Base-by-base conservation (phyloP, 2,797 vertebrate species). In the Taenioides sp. region DNA sequence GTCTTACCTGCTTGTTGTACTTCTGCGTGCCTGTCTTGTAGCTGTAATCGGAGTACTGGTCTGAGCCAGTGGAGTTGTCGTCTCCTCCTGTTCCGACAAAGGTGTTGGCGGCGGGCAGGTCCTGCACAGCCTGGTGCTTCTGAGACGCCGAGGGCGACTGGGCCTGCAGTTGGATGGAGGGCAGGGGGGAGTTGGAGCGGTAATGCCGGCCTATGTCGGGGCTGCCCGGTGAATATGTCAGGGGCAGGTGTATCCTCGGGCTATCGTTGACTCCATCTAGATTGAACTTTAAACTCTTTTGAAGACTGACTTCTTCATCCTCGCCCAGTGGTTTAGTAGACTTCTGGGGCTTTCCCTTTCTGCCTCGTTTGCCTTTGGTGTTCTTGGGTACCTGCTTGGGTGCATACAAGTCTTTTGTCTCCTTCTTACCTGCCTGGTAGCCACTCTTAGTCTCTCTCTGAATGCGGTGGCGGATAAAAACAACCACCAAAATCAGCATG, bases 41-140 rank as follows among this genome's bases (percentile, higher is more conserved):
- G 95, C 98, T 99, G 95, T 98, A 99, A 95, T 99, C 97, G 85
- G 97, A 99, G 91, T 98, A 99, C 92, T 99, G 98, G 94, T 99
- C 98, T 10, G 98, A 99, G 84, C 97, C 96, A 4, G 97, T 98
- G 18, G 98, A 99, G 87, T 96, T 98, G 95, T 96, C 98, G 80
- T 99, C 98, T 86, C 97, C 96, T 75, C 94, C 94, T 0, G 98
- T 98, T 85, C 98, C 98, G 80, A 99, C 98, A 82, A 99, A 99
- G 76, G 98, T 99, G 92, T 99, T 99, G 91, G 98, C 92, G 47
- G 98, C 97, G 0, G 98, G 98, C 78, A 99, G 95, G 92, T 99
- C 98, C 91, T 99, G 98, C 80, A 99, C 98, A 60, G 95, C 98
- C 84, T 99, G 98, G 90, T 99, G 98, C 89, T 99, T 99, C 94